Base-by-base conservation (phyloP, 2,888 invertebrate species). In the Plebejus argus region DNA sequence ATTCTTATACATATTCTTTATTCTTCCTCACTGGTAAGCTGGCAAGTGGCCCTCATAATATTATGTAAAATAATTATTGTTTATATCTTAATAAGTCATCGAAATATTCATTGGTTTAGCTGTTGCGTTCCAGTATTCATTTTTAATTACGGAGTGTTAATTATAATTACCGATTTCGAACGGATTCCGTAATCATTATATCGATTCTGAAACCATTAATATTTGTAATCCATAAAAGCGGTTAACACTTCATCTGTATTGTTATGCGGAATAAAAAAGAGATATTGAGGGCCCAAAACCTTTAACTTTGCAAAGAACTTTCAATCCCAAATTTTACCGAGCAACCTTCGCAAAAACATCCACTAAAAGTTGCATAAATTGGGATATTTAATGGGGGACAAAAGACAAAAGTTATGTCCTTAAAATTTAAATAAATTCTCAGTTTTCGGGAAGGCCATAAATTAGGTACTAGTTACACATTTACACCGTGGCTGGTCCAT, bases 71-170 rank as follows among this genome's bases (percentile, higher is more conserved):
- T 10, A 35, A 33, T 18, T 28, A 33, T 18, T 28, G 3, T 28
- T 33, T 70, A 33, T 28, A 18, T 35, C 70, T 35, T 35, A 35
- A n/a, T 71, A 71, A 71, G 18, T 70, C 28, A 70, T 70, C n/a
- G 61, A 71, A 71, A 71, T 39, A 71, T 39, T 71, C 39, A 71
- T 71, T 71, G 71, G 71, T 71, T 71, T 39, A 8, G 20, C 71
- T 39, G 35, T 39, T 71, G 39, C 71, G n/a, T 71, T 71, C 7
- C 35, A 39, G 20, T 71, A 71, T 71, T 71, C n/a, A 71, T 39
- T 71, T 18, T 71, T 71, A 39, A 71, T 39, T 71, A 71, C n/a
- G 35, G 71, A n/a, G 35, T 71, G 39, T n/a, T 39, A 71, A 71
- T 71, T 71, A 8, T 71, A 70, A 71, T 71, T 71, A 71, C 39